Evolutionary conservation across 2,113 vertebrate genomes (phyloP).

Genomic region (rabbit (Oryctolagus cuniculus)): DNA sequence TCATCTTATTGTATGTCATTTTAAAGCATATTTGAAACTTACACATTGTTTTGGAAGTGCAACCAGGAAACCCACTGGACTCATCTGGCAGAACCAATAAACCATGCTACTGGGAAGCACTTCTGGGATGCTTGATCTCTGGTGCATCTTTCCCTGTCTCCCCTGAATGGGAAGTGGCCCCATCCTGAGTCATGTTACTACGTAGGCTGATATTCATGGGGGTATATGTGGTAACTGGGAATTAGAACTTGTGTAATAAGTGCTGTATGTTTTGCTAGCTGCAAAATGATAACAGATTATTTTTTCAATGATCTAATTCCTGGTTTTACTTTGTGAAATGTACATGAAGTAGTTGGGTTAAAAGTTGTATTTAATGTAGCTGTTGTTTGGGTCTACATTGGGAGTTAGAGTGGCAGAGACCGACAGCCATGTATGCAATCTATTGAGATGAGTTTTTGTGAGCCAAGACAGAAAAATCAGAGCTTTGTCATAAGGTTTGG

Average conservation of each 20-base stretch:
- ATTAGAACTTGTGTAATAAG: too few species aligned
- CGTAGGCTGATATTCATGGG: rapidly evolving
- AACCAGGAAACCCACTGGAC: too few species aligned
- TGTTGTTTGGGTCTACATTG: rapidly evolving
- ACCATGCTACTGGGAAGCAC: not conserved
- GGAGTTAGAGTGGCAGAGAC: not conserved
- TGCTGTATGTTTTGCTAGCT: not conserved
- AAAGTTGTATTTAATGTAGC: not conserved
- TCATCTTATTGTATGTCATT: not conserved
- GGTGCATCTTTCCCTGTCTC: rapidly evolving
- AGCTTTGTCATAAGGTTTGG: not conserved
- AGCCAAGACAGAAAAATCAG: not conserved
- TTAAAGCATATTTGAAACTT: not conserved
- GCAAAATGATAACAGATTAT: not conserved
- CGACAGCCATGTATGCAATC: not conserved
- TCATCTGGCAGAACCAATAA: not conserved
- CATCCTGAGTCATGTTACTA: not conserved
- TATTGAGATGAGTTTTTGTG: not conserved
- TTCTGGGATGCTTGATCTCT: not conserved
- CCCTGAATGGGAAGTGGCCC: too few species aligned
- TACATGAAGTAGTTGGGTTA: not conserved
- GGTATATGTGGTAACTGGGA: too few species aligned
- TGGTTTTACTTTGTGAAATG: not conserved
- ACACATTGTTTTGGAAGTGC: not conserved
- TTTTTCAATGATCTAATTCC: not conserved